A percentile compares a stretch with the other conserved stretches of the same genome.
Conservation (phyloP, 2,797 vertebrate species). For the Trichosurus vulpecula region DNA sequence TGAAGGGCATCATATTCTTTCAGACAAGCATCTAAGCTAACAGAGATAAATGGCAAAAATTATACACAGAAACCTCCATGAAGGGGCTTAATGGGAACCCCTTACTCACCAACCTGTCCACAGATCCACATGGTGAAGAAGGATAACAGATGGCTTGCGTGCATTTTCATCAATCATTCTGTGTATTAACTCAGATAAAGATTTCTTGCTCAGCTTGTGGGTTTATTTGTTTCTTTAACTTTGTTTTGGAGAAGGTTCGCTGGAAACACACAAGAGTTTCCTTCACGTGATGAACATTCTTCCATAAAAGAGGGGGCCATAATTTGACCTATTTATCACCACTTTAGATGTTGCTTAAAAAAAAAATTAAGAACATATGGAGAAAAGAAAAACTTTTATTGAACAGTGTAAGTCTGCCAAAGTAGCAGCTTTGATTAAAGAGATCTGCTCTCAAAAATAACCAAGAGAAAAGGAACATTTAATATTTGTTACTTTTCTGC, state of each 20-base stretch:
- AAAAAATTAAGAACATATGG: background rate
- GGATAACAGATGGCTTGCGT: conserved; percentile 4
- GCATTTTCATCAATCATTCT: conserved; percentile 16
- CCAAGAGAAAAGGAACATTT: background rate
- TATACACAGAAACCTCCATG: background rate
- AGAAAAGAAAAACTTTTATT: conserved; percentile 37
- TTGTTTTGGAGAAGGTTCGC: background rate
- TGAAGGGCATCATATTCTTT: background rate
- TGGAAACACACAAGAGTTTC: background rate
- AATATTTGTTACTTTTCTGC: background rate
- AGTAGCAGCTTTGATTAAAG: conserved; percentile 11
- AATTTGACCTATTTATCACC: conserved; percentile 11
- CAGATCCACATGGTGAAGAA: background rate
- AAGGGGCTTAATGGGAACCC: background rate
- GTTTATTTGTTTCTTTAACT: conserved; percentile 29
- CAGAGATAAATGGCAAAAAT: conserved; percentile 11
- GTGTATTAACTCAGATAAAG: conserved; percentile 28
- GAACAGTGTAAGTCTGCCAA: background rate
- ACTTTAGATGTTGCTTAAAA: background rate
- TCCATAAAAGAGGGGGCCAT: background rate
- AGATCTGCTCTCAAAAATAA: background rate
- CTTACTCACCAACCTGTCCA: conserved; percentile 13
- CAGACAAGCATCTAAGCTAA: background rate
- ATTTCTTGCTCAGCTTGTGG: conserved; percentile 33
- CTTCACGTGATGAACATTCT: background rate